Percentiles rank a stretch among this genome's conserved stretches.
phyloP scores from a whole-genome alignment of 2,888 invertebrate genomes.

The Ennomos fuscantarius region DNA sequence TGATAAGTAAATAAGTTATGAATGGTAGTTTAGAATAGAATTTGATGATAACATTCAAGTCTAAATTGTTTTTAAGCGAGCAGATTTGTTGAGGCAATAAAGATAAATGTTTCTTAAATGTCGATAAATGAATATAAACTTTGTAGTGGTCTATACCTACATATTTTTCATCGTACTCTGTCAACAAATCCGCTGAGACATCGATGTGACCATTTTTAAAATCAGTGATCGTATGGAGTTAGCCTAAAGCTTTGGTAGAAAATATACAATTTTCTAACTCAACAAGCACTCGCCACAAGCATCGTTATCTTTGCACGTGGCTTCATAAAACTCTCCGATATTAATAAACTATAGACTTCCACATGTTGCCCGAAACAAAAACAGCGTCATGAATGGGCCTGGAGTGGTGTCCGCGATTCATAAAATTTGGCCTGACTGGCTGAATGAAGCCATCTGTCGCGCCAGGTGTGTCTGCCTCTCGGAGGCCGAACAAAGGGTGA shows the following conservation, averaged over 20 bases:
- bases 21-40: constrained; percentile 33
- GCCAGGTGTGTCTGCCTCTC: constrained; percentile 67
- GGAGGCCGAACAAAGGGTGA: constrained; percentile 57
- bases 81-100: too few species aligned
- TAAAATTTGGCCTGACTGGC: constrained; percentile 66
- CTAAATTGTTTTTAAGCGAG: constrained; percentile 4
- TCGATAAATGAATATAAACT: too few species aligned
- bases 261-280: too few species aligned
- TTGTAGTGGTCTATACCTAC: too few species aligned
- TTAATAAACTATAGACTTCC: constrained; percentile 33
- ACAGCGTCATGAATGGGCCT: constrained; percentile 62
- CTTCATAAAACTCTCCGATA: constrained; percentile 18
- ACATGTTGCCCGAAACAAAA: constrained; percentile 59
- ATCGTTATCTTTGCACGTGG: constrained; percentile 26
- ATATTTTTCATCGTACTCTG: too few species aligned
- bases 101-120: too few species aligned
- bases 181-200: too few species aligned
- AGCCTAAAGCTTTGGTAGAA: too few species aligned
- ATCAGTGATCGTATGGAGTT: too few species aligned
- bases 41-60: not conserved
- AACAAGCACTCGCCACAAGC: not conserved
- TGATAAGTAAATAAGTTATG: constrained; percentile 34
- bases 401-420: constrained; percentile 70
- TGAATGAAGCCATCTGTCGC: constrained; percentile 75
- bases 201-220: too few species aligned